Evolutionary conservation across 2,888 invertebrate species (phyloP), one percentile per base, ranked within the genome.

Genomic region (Scrobipalpa atriplicella): DNA sequence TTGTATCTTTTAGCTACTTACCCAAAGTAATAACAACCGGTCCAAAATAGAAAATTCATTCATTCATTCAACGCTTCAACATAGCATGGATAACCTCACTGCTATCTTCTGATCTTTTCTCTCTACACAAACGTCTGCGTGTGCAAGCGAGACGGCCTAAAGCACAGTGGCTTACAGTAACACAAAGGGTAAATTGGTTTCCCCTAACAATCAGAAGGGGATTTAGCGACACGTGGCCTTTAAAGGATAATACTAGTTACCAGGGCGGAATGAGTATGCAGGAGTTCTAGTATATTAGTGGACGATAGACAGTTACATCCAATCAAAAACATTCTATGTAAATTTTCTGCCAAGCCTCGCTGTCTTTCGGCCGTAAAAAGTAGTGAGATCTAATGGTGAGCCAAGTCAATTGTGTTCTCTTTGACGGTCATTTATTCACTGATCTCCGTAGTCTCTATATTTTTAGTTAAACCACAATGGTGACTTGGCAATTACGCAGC

Each of bases 101-200:
- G 77, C 76, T 71, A 75, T 76, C 76, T 76, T 75, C 73, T 75
- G 69, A 74, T 72, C 75, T 70, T 71, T 67, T 75, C 76, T 78
- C 78, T 73, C 73, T 78, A 69, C 77, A 70, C 73, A 68, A 43
- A 47, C 47, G 64, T 69, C 68, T 71, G 71, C 47, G 60, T 58
- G 79, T 73, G 74, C 68, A 78, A 83, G 71, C 71, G 77, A 71
- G 83, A 81, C 7, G 63, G 70, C 72, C 54, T 16, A 64, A 70
- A 76, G 69, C 70, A 74, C 69, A 71, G 72, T 77, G 74, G 82
- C 79, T 83, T 83, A 83, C 75, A 73, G 80, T 79, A 58, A 75
- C 72, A 84, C 80, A 87, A 85, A 83, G 73, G 82, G 83, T 83
- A 84, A 89, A 89, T 89, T 88, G 86, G 85, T 86, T 84, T 82